Percentiles rank a stretch among this genome's conserved stretches.
These are phyloP conservation scores for Bellardia pandia DNA, from an alignment of 2,888 invertebrate species.

Conservation along the genomic window DNA sequence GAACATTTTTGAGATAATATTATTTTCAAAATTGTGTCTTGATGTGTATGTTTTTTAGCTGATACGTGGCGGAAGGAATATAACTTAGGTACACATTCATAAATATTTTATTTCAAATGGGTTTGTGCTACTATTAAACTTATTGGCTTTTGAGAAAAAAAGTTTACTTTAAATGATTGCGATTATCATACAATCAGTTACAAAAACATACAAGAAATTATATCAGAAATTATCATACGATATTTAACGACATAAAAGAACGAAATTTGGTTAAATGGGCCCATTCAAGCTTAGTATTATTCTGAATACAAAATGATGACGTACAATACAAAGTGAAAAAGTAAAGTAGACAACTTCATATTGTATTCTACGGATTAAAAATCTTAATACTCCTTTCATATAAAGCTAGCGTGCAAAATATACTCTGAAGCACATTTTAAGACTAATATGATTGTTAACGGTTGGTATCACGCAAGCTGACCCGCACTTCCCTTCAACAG, in stretches of 20 bases:
- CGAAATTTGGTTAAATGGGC: background rate
- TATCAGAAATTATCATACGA: background rate
- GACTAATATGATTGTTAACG: too few relatives aligned
- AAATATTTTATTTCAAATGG: background rate
- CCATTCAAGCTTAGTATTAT: too few relatives aligned
- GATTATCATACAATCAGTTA: background rate
- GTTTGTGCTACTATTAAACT: background rate
- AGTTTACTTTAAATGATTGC: background rate
- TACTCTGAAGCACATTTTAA: too few relatives aligned
- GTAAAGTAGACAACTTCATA: too few relatives aligned
- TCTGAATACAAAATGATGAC: too few relatives aligned
- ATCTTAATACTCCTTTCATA: too few relatives aligned
- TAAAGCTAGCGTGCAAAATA: too few relatives aligned
- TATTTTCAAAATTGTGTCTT: conserved; percentile 8
- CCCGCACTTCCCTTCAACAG: too few relatives aligned
- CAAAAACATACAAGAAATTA: background rate
- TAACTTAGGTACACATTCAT: background rate
- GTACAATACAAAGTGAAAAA: too few relatives aligned
- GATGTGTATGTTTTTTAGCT: background rate
- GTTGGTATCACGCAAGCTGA: too few relatives aligned
- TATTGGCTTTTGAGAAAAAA: conserved; percentile 20
- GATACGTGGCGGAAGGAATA: background rate
- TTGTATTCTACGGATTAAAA: too few relatives aligned
- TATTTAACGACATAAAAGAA: background rate
- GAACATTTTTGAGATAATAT: conserved; percentile 16